Evolutionary conservation across 2,888 invertebrate genomes (phyloP), one percentile per base, ranked within the genome.

Genomic region (Brenthis daphne): DNA sequence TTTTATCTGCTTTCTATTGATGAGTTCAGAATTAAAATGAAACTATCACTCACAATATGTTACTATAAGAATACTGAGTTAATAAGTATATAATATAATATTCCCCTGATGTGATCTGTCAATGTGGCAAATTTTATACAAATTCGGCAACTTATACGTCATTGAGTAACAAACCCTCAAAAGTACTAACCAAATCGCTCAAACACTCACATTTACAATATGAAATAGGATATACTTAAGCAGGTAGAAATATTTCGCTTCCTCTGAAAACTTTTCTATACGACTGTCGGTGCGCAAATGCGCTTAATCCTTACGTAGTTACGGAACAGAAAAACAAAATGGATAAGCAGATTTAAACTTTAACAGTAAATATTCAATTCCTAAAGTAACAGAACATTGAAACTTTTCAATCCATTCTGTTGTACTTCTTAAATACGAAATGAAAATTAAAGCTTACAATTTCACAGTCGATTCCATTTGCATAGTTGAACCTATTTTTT

Each of bases 321-420:
- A 48, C 54, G 12, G 13, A 37, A 54, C 20, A 60, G 29, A 29
- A 20, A 14, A 48, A 56, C 16, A 60, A 67, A 67, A 67, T 61
- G 67, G 24, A 56, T 55, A 56, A 67, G 50, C 50, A 55, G 67
- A 60, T 67, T n/a, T 20, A 24, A 67, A 67, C 55, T 67, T 67
- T 50, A 16, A 63, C 33, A 50, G 67, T 67, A 61, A 61, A 61
- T 67, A 60, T 67, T 61, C 37, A 61, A 58, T 61, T 63, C 51
- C 20, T 8, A 63, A 63, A 43, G 51, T 54, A 63, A 37, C 50
- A 61, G 29, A 61, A 61, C 50, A 65, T 65, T 65, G 12, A 24
- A 65, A 53, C 43, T 53, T 58, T 57, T 0, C 37, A 57, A 65
- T 64, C 16, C 33, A 57, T 48, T 65, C 51, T 24, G 13, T 53